Base-by-base conservation (phyloP, 1,140 invertebrate species). In the Ephestia elutella region DNA sequence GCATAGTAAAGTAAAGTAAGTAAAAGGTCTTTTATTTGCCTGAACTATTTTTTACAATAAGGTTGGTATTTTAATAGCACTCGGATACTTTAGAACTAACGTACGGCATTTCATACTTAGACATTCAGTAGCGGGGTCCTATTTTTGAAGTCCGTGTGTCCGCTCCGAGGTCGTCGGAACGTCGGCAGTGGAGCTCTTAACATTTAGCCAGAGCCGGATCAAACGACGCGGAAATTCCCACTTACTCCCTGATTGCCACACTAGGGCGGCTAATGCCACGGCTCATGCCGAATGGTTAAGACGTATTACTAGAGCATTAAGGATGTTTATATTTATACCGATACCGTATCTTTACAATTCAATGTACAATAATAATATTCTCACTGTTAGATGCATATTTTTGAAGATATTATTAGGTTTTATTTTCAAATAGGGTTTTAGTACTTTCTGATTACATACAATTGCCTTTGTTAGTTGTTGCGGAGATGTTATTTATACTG, bases 211-310 rank as follows among this genome's bases (percentile, higher is more conserved):
- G 75, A 85, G 78, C 76, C 78, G 84, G 80, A 82, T 73, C 80
- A 82, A 87, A 87, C 82, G 84, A 81, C 77, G 84, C 82, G 82
- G 84, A 87, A 87, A 87, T 85, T 81, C 80, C 84, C 82, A 87
- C 84, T 87, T 87, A 83, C 76, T 85, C 80, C 71, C 82, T 87
- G 84, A 87, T 87, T 87, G 84, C 82, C 80, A 85, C 84, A 87
- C 82, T 87, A 87, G 76, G 79, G 70, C 75, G 80, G 79, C 78
- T 87, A 85, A 87, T 87, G 84, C 80, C 80, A 82, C 83, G 83
- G 84, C 82, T 83, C 80, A 85, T 74, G 75, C 76, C 77, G 75
- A 83, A 82, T 83, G 82, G 13, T 44, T 44, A 44, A 44, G 38
- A 44, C n/a, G 38, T 44, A 44, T 44, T 44, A 44, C 38, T 15